Evolutionary conservation across 2,797 vertebrate species (phyloP), one percentile per base, ranked within the genome.

Genomic region (Bucorvus abyssinicus): DNA sequence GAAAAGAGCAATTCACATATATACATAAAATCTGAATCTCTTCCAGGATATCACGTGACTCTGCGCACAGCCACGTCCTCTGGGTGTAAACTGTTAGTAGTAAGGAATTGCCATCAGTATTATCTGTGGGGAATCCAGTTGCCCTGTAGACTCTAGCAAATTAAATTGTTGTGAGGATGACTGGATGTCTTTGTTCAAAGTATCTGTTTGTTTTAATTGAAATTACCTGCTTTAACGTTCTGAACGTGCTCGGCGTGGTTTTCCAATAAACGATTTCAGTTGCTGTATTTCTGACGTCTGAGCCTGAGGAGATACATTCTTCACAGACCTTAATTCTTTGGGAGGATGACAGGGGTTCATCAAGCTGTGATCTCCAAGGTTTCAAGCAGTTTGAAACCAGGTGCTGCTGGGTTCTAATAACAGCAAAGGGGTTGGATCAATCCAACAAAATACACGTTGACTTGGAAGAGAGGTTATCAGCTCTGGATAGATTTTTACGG

Each of bases 401-500:
- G 79, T 71, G 82, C 84, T 87, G 71, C 55, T 84, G 75, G 8
- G 36, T 76, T 87, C 59, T 85, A 1, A 40, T 82, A 82, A 73
- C 36, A 87, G 63, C 78, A 60, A n/a, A 79, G 63, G 13, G 26
- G 18, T 56, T 57, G 19, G 44, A 87, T 87, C 69, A 84, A 56
- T 84, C 69, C 87, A 73, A 3, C 57, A 77, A 84, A 89, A 94
- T 84, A 45, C 6, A 10, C 38, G 36, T 82, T 90, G 74, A 70
- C 93, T 90, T 92, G 80, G 67, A 85, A 82, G 75, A 83, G 59
- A 74, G 81, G 68, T 89, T 92, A 87, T 89, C 88, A 90, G 50
- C 63, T 88, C 76, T 93, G 44, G 29, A 74, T 89, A 80, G 78
- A 42, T 70, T 65, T 71, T 93, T 59, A 59, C 76, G 77, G 86